Evolutionary conservation across 2,888 invertebrate genomes (phyloP).

Genomic region (Leptopilina syphax): DNA sequence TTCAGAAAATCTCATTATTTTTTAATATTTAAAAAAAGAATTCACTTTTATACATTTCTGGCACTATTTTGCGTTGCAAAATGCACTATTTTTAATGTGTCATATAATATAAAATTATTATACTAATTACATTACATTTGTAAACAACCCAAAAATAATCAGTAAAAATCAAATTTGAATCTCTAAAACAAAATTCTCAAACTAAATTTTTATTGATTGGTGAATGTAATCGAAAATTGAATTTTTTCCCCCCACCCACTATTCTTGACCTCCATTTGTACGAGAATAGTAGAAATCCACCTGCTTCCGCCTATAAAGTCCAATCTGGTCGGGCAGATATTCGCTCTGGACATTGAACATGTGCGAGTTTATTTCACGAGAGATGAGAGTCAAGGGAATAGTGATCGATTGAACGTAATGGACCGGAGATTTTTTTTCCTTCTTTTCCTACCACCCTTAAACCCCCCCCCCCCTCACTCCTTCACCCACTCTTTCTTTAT

Average conservation of each 20-base stretch:
- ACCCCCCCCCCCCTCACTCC: constrained; percentile 15
- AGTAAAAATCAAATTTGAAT: no score
- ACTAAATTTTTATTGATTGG: background rate
- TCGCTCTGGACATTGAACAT: constrained; percentile 36
- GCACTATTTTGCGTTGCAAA: no score
- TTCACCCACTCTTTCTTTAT: background rate
- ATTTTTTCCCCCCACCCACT: background rate
- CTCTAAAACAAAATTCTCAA: no score
- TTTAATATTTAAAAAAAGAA: no score
- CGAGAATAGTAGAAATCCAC: constrained; percentile 5
- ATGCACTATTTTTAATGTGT: no score
- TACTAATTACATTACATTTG: no score
- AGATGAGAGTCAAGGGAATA: constrained; percentile 31
- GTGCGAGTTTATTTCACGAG: constrained; percentile 39
- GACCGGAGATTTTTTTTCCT: constrained; percentile 27
- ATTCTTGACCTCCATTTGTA: background rate
- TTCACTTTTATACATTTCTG: no score
- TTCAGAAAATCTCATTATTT: no score
- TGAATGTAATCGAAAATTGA: background rate
- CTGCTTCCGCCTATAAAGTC: constrained; percentile 16
- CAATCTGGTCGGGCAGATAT: constrained; percentile 13
- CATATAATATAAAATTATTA: no score
- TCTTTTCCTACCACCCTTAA: constrained; percentile 20
- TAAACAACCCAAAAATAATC: no score
- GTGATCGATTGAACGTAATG: constrained; percentile 41